Percentiles rank a stretch among this genome's conserved stretches.
Evolutionary conservation across 23 tunicate genomes (phyloP).

Genomic region (Oikopleura vanhoeffeni): DNA sequence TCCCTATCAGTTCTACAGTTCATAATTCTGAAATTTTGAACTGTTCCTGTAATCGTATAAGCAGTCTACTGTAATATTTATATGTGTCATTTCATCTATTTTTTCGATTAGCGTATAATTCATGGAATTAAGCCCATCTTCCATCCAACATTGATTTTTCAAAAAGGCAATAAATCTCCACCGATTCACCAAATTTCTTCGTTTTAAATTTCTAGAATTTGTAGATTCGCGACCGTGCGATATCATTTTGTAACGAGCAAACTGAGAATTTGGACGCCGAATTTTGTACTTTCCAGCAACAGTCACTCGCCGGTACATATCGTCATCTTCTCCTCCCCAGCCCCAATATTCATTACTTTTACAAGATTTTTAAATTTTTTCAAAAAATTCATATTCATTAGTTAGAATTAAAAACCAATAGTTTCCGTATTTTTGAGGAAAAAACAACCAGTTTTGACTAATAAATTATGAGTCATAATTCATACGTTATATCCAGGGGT

Average conservation of each 20-base stretch:
- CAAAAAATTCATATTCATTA: too few relatives aligned
- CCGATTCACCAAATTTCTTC: not conserved
- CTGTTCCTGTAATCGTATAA: not conserved
- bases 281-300: not conserved
- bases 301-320: not conserved
- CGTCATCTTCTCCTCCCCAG: conserved; percentile 16
- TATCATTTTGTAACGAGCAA: conserved; percentile 7
- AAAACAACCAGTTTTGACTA: too few relatives aligned
- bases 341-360: conserved; percentile 7
- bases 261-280: not conserved
- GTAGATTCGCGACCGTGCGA: not conserved
- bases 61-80: not conserved
- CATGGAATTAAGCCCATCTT: not conserved
- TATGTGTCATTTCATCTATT: not conserved
- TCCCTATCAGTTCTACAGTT: too few relatives aligned
- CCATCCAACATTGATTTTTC: not conserved
- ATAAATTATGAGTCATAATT: too few relatives aligned
- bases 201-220: not conserved
- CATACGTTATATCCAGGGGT: too few relatives aligned
- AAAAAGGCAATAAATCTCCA: not conserved
- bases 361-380: too few relatives aligned
- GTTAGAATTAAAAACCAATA: too few relatives aligned
- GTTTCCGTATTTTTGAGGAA: too few relatives aligned
- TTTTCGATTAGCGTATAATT: not conserved
- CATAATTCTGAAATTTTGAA: too few relatives aligned